Base-by-base conservation (phyloP, 2,113 vertebrate species). In the Cheilinus undulatus region DNA sequence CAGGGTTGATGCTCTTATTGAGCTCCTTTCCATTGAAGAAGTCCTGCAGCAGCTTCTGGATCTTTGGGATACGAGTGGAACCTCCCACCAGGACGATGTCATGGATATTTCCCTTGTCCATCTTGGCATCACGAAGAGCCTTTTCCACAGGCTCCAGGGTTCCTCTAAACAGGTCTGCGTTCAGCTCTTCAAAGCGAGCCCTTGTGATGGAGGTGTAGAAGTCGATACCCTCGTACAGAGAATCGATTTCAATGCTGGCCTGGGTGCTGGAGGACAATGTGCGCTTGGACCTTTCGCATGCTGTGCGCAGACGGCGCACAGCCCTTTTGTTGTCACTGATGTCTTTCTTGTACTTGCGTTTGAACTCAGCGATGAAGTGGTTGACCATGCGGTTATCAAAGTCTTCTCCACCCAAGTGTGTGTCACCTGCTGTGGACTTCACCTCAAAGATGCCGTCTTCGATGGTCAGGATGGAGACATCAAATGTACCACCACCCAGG, bases 151-250 rank as follows among this genome's bases (percentile, higher is more conserved):
- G 93, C 19, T 91, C 89, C 54, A 95, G 53, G 0, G 94, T 93
- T 40, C 89, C 91, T 30, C 93, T 69, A 60, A 95, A 94, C 66
- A 93, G 70, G 80, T 94, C 92, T 0, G 88, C 90, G 0, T 94
- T 97, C 64, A 98, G 95, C 88, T 97, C 96, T 82, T 98, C 96
- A 0, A 97, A 98, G 20, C 96, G 94, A 24, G 97, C 97, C 74
- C 97, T 95, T 63, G 97, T 98, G 73, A 98, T 96, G 17, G 96
- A 97, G 0, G 97, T 98, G 91, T 98, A 98, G 94, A 97, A 98
- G 64, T 98, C 96, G 57, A 96, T 77, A 17, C 97, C 97, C 81
- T 98, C 96, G 0, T 92, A 97, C 0, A 97, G 92, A 3, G 97
- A 97, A 69, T 98, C 97, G 1, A 94, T 92, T 63, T 94, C 93